Conservation (phyloP, 2,797 vertebrate genomes). For the Anableps anableps region DNA sequence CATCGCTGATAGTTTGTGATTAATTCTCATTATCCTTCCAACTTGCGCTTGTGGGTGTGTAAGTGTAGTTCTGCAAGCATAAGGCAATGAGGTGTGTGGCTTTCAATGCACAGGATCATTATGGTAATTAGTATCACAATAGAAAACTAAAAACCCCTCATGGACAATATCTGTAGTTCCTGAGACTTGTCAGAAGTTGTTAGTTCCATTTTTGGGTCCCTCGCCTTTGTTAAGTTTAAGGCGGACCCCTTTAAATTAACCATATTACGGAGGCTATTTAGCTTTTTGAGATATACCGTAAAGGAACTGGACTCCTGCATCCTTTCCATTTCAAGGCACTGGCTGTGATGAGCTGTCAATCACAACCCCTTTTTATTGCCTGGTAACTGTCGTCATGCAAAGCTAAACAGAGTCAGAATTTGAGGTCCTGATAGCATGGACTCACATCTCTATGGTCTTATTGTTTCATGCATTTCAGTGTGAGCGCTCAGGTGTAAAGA, state of each 20-base stretch:
- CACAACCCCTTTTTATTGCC: conserved; percentile 39
- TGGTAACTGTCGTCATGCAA: conserved; percentile 41
- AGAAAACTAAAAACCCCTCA: conserved; percentile 28
- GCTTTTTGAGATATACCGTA: not conserved
- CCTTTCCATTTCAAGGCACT: not conserved
- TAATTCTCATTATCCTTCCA: conserved; percentile 66
- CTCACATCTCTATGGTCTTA: conserved; percentile 14
- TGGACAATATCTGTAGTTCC: conserved; percentile 3
- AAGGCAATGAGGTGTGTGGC: conserved; percentile 36
- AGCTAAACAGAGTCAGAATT: conserved; percentile 26
- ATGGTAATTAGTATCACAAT: conserved; percentile 43
- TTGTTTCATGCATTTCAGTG: conserved; percentile 38
- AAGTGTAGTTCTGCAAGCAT: conserved; percentile 4
- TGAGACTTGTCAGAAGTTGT: not conserved
- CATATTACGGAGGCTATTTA: not conserved
- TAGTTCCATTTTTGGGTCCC: not conserved
- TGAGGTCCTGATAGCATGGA: conserved; percentile 36
- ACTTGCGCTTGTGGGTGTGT: conserved; percentile 26
- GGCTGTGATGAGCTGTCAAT: conserved; percentile 40
- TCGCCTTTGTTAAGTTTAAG: not conserved
- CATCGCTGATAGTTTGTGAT: conserved; percentile 55
- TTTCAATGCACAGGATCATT: conserved; percentile 48
- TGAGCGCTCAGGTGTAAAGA: conserved; percentile 68
- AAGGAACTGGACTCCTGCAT: not conserved
- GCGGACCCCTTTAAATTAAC: not conserved